These are phyloP conservation scores for Cydia splendana DNA, from an alignment of 1,140 invertebrate species.

Conservation along the genomic window DNA sequence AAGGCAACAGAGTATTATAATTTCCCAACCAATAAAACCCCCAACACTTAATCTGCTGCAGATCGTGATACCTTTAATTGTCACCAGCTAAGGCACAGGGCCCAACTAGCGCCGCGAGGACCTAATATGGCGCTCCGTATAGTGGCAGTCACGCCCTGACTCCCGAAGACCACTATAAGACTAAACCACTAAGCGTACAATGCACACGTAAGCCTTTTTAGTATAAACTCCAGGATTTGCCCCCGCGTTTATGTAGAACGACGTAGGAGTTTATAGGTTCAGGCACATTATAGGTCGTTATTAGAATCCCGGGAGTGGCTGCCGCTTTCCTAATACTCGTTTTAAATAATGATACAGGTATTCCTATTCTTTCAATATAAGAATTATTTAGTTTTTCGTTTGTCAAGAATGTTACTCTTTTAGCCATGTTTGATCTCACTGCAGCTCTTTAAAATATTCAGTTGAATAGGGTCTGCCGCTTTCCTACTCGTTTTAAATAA, in stretches of 20 bases:
- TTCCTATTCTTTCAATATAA: neutral
- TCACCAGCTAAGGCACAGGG: constrained; percentile 17
- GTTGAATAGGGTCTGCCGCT: too few species aligned
- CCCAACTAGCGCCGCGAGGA: constrained; percentile 8
- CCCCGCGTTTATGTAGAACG: constrained; percentile 10
- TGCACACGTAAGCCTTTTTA: constrained; percentile 2
- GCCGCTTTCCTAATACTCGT: neutral
- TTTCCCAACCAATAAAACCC: constrained; percentile 18
- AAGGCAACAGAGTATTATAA: constrained; percentile 20
- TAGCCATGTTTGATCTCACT: too few species aligned
- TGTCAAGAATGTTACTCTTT: too few species aligned
- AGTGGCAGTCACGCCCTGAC: constrained; percentile 28
- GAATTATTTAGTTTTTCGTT: neutral
- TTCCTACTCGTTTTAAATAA: neutral
- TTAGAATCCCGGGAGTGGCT: neutral
- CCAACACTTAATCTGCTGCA: constrained; percentile 26
- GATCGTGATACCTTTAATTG: constrained; percentile 31
- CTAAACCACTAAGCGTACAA: neutral
- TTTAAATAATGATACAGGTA: neutral
- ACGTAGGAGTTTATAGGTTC: constrained; percentile 9
- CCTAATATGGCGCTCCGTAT: constrained; percentile 12
- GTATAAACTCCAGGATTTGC: neutral
- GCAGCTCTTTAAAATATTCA: too few species aligned
- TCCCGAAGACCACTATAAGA: constrained; percentile 9
- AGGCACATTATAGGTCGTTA: constrained; percentile 5